Percentiles rank a stretch among this genome's conserved stretches.
phyloP scores from a whole-genome alignment of 2,113 vertebrate genomes.

The Phocoena phocoena region DNA sequence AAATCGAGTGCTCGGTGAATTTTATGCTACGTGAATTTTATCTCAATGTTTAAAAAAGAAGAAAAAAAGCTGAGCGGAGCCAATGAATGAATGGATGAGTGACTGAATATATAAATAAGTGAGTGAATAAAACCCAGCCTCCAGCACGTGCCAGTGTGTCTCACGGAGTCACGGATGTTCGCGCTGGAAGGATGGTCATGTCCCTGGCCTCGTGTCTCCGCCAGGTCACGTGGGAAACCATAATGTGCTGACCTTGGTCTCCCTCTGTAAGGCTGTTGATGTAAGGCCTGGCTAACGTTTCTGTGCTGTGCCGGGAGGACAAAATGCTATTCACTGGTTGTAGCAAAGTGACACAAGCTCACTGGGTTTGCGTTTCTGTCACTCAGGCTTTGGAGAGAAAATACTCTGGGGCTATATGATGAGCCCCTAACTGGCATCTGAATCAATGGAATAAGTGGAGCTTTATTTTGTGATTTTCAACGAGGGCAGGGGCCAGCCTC shows the following conservation, averaged over 20 bases:
- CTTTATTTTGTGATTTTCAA: too few species aligned
- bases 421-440: background rate
- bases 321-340: background rate
- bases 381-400: background rate
- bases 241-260: background rate
- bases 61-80: background rate
- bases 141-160: background rate
- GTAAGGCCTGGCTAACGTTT: background rate
- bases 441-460: background rate
- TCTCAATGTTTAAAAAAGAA: background rate
- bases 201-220: accelerated
- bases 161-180: background rate
- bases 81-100: background rate
- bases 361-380: background rate
- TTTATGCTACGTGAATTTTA: background rate
- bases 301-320: background rate
- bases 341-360: background rate
- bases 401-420: background rate
- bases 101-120: background rate
- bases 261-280: background rate
- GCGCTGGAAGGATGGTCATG: background rate
- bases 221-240: background rate
- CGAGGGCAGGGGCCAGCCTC: background rate
- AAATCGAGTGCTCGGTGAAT: accelerated
- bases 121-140: background rate